These are phyloP conservation scores for Drosophila neotestacea DNA, from an alignment of 2,888 invertebrate species.

Conservation along the genomic window DNA sequence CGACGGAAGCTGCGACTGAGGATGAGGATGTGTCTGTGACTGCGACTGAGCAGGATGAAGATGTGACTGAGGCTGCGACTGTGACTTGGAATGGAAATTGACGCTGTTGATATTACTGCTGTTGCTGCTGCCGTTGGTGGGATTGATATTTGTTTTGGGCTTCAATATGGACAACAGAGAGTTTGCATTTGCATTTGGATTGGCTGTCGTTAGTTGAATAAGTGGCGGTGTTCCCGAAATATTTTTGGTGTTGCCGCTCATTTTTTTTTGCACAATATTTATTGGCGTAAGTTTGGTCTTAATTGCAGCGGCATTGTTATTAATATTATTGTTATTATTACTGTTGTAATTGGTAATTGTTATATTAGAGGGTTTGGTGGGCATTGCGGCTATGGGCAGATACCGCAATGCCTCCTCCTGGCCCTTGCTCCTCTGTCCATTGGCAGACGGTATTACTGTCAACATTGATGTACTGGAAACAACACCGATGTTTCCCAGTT, in stretches of 20 bases:
- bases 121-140: constrained; percentile 8
- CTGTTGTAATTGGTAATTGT: constrained; percentile 31
- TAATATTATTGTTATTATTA: constrained; percentile 21
- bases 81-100: constrained; percentile 17
- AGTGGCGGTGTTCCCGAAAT: constrained; percentile 28
- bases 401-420: constrained; percentile 43
- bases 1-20: too few species aligned
- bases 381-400: constrained; percentile 50
- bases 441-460: constrained; percentile 1
- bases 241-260: constrained; percentile 27
- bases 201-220: constrained; percentile 51
- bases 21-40: constrained; percentile 19
- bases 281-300: constrained; percentile 47
- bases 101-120: constrained; percentile 16
- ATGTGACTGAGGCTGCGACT: background rate
- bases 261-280: constrained; percentile 41
- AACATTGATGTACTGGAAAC: constrained; percentile 4
- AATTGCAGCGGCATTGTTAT: too few species aligned
- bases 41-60: background rate
- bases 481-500: constrained; percentile 22
- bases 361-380: constrained; percentile 47
- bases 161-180: constrained; percentile 39
- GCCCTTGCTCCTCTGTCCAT: background rate
- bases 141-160: constrained; percentile 36
- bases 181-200: constrained; percentile 14